phyloP scores from a whole-genome alignment of 2,797 vertebrate species.

The Pteronotus mesoamericanus region DNA sequence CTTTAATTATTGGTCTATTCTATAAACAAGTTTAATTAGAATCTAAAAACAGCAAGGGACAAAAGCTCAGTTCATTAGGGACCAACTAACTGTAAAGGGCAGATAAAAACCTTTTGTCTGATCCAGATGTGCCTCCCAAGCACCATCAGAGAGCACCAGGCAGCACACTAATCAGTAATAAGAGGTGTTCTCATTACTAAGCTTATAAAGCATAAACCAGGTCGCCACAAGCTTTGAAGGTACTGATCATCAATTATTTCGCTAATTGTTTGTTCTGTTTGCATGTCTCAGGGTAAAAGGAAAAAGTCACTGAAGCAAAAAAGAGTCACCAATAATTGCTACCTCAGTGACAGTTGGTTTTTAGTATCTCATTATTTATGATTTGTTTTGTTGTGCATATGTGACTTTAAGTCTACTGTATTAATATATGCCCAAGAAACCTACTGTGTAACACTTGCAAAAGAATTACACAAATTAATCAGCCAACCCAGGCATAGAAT shows the following conservation, averaged over 20 bases:
- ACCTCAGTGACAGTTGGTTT: conserved; percentile 80
- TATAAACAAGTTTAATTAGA: conserved; percentile 85
- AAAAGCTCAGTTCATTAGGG: conserved; percentile 81
- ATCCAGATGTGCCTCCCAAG: conserved; percentile 57
- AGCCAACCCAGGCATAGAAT: conserved; percentile 69
- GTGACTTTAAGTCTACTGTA: conserved; percentile 83
- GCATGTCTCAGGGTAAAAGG: conserved; percentile 83
- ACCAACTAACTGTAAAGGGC: conserved; percentile 78
- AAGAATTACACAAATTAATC: conserved; percentile 76
- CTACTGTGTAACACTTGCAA: conserved; percentile 76
- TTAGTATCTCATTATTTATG: conserved; percentile 84
- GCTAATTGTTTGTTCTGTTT: conserved; percentile 88
- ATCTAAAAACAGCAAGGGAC: conserved; percentile 81
- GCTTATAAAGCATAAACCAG: conserved; percentile 80
- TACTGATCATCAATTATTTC: conserved; percentile 86
- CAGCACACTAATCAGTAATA: conserved; percentile 82
- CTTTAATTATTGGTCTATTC: conserved; percentile 83
- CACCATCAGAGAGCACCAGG: conserved; percentile 68
- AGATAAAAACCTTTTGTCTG: conserved; percentile 79
- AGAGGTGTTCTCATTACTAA: conserved; percentile 79
- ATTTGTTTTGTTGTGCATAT: conserved; percentile 85
- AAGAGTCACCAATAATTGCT: conserved; percentile 85
- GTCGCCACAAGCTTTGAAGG: conserved; percentile 81
- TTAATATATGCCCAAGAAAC: conserved; percentile 76
- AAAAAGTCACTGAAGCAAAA: conserved; percentile 84